phyloP scores from a whole-genome alignment of 1,140 invertebrate species.

The Periplaneta americana region DNA sequence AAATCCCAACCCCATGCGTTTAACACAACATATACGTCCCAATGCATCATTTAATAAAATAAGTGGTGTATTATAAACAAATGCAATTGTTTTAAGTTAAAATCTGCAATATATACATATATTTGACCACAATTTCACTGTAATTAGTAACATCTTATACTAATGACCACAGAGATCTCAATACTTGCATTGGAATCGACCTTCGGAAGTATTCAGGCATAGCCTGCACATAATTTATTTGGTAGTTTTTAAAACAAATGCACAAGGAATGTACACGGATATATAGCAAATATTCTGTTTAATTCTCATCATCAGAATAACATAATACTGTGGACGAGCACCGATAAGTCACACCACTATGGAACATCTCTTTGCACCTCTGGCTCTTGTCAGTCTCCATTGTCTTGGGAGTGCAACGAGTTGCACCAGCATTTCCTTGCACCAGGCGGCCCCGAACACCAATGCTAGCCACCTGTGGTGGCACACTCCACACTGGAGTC shows the following conservation, averaged over 20 bases:
- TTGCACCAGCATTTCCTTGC: not conserved
- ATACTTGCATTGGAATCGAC: not conserved
- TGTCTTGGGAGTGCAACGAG: not conserved
- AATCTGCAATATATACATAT: not conserved
- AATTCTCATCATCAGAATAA: not conserved
- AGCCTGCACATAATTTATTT: not conserved
- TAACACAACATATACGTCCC: not conserved
- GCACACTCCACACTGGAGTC: conserved; percentile 13
- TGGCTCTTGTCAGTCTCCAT: not conserved
- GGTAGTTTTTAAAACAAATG: not conserved
- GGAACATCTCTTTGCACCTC: not conserved
- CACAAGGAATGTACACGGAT: not conserved
- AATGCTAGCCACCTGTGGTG: conserved; percentile 1
- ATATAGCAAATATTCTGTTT: not conserved
- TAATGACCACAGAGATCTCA: no score
- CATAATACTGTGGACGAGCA: not conserved
- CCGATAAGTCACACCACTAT: not conserved
- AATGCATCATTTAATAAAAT: not conserved
- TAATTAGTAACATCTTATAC: not conserved
- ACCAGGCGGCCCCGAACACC: not conserved
- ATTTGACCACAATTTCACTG: not conserved
- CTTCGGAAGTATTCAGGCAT: not conserved
- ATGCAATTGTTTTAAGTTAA: not conserved
- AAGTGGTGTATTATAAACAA: not conserved
- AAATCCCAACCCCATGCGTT: not conserved